phyloP scores from a whole-genome alignment of 2,888 invertebrate genomes.

The Plusia festucae region DNA sequence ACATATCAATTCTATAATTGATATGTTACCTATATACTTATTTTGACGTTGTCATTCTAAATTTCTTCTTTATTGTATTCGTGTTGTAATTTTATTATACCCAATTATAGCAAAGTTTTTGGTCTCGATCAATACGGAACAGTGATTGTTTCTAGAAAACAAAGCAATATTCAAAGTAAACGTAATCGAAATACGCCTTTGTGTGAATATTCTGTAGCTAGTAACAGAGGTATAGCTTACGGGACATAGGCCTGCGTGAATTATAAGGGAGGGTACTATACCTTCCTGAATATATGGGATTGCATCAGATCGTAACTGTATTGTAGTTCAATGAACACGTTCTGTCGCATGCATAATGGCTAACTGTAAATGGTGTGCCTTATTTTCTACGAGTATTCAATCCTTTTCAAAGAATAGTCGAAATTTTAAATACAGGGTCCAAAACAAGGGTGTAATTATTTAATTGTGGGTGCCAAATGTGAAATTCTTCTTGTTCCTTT shows the following conservation, averaged over 20 bases:
- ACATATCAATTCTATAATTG: not conserved
- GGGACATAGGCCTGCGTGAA: conserved; percentile 34
- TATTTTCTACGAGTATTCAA: not conserved
- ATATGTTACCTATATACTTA: too few species aligned
- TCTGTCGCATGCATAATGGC: conserved; percentile 11
- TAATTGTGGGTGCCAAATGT: too few species aligned
- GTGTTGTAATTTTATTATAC: too few species aligned
- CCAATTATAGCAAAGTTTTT: conserved; percentile 14
- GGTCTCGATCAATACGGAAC: conserved; percentile 15
- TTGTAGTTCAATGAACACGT: conserved; percentile 14
- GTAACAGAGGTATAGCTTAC: conserved; percentile 15
- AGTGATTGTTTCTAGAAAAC: conserved; percentile 40
- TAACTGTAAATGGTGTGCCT: not conserved
- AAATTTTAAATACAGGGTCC: not conserved
- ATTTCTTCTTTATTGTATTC: too few species aligned
- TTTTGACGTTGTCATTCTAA: too few species aligned
- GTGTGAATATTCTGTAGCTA: conserved; percentile 45
- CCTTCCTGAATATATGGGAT: conserved; percentile 37
- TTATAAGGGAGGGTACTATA: conserved; percentile 28
- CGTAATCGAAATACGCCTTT: conserved; percentile 36
- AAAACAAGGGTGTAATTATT: too few species aligned
- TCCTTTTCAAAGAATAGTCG: not conserved
- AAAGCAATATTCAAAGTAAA: conserved; percentile 37
- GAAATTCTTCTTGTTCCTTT: too few species aligned
- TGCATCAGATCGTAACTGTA: conserved; percentile 21